A percentile compares a stretch with the other conserved stretches of the same genome.
Evolutionary conservation across 2,888 invertebrate genomes (phyloP).

Genomic region (Diadegma fenestrale): DNA sequence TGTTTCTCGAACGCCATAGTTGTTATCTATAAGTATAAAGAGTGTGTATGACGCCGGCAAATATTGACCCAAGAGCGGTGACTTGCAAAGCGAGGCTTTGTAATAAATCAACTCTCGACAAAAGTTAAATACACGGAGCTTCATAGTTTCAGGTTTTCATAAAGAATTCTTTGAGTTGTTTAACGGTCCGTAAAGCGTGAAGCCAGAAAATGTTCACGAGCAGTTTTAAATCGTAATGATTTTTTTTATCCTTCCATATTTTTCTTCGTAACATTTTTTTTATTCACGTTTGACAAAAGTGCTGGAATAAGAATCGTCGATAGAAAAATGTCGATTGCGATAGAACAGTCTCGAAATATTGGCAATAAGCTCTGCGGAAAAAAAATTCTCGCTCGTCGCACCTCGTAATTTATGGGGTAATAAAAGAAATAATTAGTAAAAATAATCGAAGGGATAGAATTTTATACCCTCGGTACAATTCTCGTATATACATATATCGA

Average conservation of each 20-base stretch:
- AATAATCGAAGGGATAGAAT: slow-evolving; percentile 18
- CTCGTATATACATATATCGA: slow-evolving; percentile 4
- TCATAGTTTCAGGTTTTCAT: background rate
- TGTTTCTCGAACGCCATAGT: slow-evolving; percentile 15
- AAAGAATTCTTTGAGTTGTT: background rate
- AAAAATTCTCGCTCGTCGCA: background rate
- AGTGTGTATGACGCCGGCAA: slow-evolving; percentile 40
- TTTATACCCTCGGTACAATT: slow-evolving; percentile 4
- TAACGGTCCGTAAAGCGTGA: background rate
- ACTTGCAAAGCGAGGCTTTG: slow-evolving; percentile 29
- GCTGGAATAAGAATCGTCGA: background rate
- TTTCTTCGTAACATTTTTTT: too few species aligned
- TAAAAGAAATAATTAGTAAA: background rate
- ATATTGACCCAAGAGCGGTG: slow-evolving; percentile 51
- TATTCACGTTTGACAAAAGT: background rate
- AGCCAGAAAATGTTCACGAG: background rate
- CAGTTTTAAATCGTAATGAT: background rate
- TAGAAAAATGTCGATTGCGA: background rate
- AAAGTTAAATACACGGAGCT: slow-evolving; percentile 40
- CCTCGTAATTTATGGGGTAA: background rate
- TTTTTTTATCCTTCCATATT: too few species aligned
- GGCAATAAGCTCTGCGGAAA: background rate
- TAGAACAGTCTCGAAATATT: background rate
- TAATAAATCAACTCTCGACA: slow-evolving; percentile 50
- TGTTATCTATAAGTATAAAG: background rate